Conservation (phyloP, 2,888 invertebrate species). For the Ceratothoa steindachneri region DNA sequence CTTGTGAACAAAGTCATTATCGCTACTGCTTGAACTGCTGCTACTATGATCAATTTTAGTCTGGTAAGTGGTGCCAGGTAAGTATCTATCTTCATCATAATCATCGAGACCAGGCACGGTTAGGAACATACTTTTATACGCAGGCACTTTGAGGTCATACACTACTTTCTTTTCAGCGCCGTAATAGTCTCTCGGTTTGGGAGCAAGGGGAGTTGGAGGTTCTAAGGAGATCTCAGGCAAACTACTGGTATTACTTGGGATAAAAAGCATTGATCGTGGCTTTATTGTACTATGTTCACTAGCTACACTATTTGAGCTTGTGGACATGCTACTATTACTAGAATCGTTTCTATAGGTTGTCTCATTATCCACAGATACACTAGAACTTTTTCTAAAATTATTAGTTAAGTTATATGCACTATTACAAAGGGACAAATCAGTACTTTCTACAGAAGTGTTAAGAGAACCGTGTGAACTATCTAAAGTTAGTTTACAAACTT, state of each 20-base stretch:
- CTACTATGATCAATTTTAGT: slow-evolving; percentile 14
- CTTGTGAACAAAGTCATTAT: slow-evolving; percentile 34
- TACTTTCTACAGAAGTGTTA: not conserved
- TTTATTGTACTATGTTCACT: slow-evolving; percentile 26
- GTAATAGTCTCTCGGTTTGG: slow-evolving; percentile 30
- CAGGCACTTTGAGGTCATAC: slow-evolving; percentile 35
- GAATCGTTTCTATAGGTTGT: not conserved
- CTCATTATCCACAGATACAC: not conserved
- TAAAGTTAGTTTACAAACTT: not conserved
- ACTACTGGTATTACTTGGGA: slow-evolving; percentile 38
- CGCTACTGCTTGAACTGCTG: slow-evolving; percentile 23
- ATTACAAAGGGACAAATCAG: slow-evolving; percentile 18
- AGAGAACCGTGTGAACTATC: not conserved
- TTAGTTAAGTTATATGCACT: slow-evolving; percentile 27
- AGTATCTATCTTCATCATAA: slow-evolving; percentile 24
- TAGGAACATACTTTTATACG: slow-evolving; percentile 40
- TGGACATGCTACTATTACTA: slow-evolving; percentile 39
- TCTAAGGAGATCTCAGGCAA: slow-evolving; percentile 44
- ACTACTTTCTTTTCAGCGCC: slow-evolving; percentile 27
- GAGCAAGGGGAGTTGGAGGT: slow-evolving; percentile 44
- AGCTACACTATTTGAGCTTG: slow-evolving; percentile 26
- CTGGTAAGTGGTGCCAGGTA: slow-evolving; percentile 28
- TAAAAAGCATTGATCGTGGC: slow-evolving; percentile 28
- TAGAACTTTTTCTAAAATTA: not conserved
- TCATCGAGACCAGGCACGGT: slow-evolving; percentile 41